Conservation (phyloP, 2,113 vertebrate genomes). For the Ahaetulla prasina region DNA sequence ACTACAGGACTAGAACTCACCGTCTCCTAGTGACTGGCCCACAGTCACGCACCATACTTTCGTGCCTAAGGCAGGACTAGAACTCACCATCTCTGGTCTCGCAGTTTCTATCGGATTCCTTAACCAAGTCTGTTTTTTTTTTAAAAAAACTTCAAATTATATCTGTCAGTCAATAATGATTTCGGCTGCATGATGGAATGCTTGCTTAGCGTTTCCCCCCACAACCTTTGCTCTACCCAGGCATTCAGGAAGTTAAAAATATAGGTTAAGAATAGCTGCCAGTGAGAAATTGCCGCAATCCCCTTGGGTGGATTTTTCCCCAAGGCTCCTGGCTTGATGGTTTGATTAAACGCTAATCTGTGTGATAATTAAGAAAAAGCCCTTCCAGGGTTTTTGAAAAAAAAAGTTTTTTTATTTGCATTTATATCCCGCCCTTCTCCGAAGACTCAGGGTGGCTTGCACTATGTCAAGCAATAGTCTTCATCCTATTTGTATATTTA, state of each 20-base stretch:
- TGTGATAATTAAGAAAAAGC: conserved; percentile 62
- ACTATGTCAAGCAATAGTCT: too few species aligned
- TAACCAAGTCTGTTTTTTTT: background rate
- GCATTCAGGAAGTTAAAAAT: background rate
- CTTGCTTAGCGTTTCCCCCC: too few species aligned
- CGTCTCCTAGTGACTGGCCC: too few species aligned
- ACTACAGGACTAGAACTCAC: too few species aligned
- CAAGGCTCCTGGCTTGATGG: conserved; percentile 37
- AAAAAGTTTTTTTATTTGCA: too few species aligned
- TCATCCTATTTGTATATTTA: too few species aligned
- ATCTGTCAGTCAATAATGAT: background rate
- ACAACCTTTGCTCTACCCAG: background rate
- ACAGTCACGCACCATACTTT: fast-evolving
- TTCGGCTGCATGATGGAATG: background rate
- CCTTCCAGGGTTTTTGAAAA: conserved; percentile 12
- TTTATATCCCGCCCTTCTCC: too few species aligned
- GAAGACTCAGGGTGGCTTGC: too few species aligned
- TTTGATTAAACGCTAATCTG: conserved; percentile 53
- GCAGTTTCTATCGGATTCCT: background rate
- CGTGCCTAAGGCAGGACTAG: too few species aligned
- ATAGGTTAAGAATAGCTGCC: background rate
- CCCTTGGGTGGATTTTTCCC: background rate
- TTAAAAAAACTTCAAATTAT: background rate
- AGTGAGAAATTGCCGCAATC: background rate
- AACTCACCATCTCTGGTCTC: too few species aligned